Percentiles rank a stretch among this genome's conserved stretches.
Conservation (phyloP, 2,888 invertebrate species). For the Eudemis profundana region DNA sequence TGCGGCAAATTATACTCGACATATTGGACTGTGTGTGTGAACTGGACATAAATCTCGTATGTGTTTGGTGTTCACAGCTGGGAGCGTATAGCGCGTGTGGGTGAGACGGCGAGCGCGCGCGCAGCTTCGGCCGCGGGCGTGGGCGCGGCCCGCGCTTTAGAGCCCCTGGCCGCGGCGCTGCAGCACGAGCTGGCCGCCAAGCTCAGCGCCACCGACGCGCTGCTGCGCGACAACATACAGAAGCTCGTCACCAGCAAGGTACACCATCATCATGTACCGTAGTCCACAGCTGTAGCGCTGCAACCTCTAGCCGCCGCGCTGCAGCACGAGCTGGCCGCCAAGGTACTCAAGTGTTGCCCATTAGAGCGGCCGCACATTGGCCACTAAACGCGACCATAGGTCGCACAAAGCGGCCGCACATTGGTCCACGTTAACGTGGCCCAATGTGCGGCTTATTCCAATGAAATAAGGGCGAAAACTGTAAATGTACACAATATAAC, state of each 20-base stretch:
- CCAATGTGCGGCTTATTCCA: too few relatives aligned
- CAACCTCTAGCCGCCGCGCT: conserved; percentile 91
- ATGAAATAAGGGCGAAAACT: too few relatives aligned
- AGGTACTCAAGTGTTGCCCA: conserved; percentile 62
- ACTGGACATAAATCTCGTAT: too few relatives aligned
- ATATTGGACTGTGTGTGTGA: too few relatives aligned
- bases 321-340: conserved; percentile 89
- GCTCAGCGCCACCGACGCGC: conserved; percentile 89
- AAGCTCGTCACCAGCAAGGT: conserved; percentile 93
- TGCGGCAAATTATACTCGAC: too few relatives aligned
- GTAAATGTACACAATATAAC: too few relatives aligned
- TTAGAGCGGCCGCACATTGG: too few relatives aligned
- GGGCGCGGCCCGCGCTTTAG: conserved; percentile 88
- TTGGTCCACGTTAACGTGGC: too few relatives aligned
- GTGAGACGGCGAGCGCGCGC: conserved; percentile 63
- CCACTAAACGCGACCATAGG: too few relatives aligned
- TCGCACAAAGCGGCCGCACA: too few relatives aligned
- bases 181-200: conserved; percentile 90
- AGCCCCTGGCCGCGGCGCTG: conserved; percentile 90
- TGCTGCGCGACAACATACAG: conserved; percentile 91
- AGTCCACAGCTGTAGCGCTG: conserved; percentile 79
- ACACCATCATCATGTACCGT: conserved; percentile 56
- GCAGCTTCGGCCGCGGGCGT: conserved; percentile 72
- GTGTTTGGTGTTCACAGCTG: conserved; percentile 55
- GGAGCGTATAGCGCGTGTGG: conserved; percentile 68